Evolutionary conservation across 2,888 invertebrate genomes (phyloP), one percentile per base, ranked within the genome.

Genomic region (Hyposoter didymator): DNA sequence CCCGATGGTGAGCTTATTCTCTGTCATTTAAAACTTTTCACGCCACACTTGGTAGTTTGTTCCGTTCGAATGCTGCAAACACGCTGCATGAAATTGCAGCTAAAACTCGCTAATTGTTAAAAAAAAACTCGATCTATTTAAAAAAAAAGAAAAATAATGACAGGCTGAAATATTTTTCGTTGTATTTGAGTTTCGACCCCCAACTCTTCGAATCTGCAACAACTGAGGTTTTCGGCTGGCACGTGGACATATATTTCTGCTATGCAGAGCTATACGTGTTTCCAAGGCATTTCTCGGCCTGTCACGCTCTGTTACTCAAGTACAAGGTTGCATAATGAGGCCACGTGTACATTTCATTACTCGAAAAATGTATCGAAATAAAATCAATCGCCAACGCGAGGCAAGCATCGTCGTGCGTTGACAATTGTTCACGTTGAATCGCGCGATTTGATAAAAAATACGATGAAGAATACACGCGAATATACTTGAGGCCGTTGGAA

Each of bases 1-100:
- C 96, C 96, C 94, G 94, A 96, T 91, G 95, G 96, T 96, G 93
- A 94, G 95, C 94, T 85, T 82, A 75, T 72, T 75, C 59, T 43
- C 32, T 73, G 70, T 52, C 12, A 28, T 55, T 12, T 22, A 6
- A 6, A 35, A 35, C 6, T 35, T 35, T 35, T 35, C 4, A 35
- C 35, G 35, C 35, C 35, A 35, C 35, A 35, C 35, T 28, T 28
- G 2, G 28, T 3, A 35, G 35, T 35, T 35, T 6, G 35, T 0
- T 6, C 35, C 35, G 7, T 39, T 39, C 0, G 8, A 39, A 39
- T 39, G 39, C 39, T 39, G 39, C 39, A 39, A 39, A 10, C 39
- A 10, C 39, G 10, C 1, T 39, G 39, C 8, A 39, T 10, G 8
- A 39, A 7, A 39, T 39, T 39, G 39, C n/a, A n/a, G n/a, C n/a